A percentile compares a stretch with the other conserved stretches of the same genome.
phyloP scores from a whole-genome alignment of 1,140 invertebrate species.

The Propsilocerus akamusi region DNA sequence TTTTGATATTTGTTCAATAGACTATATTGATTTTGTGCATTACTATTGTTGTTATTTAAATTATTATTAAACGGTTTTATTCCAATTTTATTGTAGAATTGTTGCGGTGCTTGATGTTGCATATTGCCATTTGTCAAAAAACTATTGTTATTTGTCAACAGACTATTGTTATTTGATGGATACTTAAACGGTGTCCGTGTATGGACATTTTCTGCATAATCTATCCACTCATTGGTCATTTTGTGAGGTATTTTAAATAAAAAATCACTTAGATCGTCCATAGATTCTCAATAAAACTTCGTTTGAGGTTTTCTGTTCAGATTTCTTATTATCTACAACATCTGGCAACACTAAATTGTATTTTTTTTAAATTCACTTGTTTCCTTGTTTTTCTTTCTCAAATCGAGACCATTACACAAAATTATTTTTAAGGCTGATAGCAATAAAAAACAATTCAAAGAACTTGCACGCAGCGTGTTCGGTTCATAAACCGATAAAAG shows the following conservation, averaged over 20 bases:
- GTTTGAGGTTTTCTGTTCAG: too few species aligned
- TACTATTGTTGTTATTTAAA: neutral
- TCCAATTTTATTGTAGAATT: neutral
- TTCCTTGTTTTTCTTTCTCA: neutral
- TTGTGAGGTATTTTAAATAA: constrained; percentile 1
- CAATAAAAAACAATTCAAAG: too few species aligned
- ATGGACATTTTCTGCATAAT: neutral
- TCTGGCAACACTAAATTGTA: too few species aligned
- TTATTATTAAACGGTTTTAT: constrained; percentile 2
- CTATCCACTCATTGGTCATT: constrained; percentile 1
- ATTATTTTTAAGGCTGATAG: too few species aligned
- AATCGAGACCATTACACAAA: too few species aligned
- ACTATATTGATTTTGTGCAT: neutral
- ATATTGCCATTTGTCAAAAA: neutral
- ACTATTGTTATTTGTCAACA: neutral
- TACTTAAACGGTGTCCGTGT: neutral
- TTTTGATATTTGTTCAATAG: constrained; percentile 1
- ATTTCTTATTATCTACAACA: too few species aligned
- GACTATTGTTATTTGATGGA: neutral
- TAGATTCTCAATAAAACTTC: too few species aligned
- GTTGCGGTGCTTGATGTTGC: neutral
- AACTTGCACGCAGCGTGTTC: too few species aligned
- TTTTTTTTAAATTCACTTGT: neutral
- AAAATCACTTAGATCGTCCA: neutral
- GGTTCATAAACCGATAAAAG: too few species aligned